phyloP scores from a whole-genome alignment of 2,888 invertebrate genomes.

The Cantharis nigra region DNA sequence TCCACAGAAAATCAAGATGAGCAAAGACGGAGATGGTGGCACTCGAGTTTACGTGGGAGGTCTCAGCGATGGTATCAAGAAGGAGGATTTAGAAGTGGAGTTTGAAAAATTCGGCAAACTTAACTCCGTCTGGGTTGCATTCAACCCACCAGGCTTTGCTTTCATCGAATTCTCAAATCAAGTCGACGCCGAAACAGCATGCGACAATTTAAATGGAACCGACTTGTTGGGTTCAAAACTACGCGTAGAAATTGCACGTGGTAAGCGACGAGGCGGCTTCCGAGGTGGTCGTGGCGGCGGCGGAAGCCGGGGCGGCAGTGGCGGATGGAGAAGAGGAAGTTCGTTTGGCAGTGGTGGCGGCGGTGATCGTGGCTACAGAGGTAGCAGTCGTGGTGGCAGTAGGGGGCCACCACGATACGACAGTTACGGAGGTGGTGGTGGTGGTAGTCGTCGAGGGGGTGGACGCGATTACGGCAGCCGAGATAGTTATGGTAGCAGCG shows the following conservation, averaged over 20 bases:
- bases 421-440: constrained; percentile 39
- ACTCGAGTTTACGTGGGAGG: constrained; percentile 91
- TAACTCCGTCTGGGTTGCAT: constrained; percentile 91
- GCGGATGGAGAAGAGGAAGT: constrained; percentile 32
- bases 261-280: constrained; percentile 70
- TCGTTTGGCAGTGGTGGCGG: constrained; percentile 30
- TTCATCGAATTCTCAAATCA: constrained; percentile 91
- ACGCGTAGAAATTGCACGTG: constrained; percentile 85
- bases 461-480: constrained; percentile 34
- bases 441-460: constrained; percentile 38
- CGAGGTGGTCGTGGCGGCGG: constrained; percentile 64
- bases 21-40: constrained; percentile 54
- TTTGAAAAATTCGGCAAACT: constrained; percentile 92
- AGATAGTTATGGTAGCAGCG: constrained; percentile 38
- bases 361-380: constrained; percentile 39
- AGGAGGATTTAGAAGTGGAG: constrained; percentile 88
- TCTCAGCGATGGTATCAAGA: constrained; percentile 85
- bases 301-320: constrained; percentile 45
- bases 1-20: constrained; percentile 47
- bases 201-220: constrained; percentile 85
- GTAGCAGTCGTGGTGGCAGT: constrained; percentile 53
- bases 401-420: constrained; percentile 31
- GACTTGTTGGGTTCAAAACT: constrained; percentile 86
- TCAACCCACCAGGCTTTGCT: constrained; percentile 93
- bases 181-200: constrained; percentile 88